Percentiles rank a stretch among this genome's conserved stretches.
Evolutionary conservation across 2,888 invertebrate genomes (phyloP).

Genomic region (Drosophila infuscata): DNA sequence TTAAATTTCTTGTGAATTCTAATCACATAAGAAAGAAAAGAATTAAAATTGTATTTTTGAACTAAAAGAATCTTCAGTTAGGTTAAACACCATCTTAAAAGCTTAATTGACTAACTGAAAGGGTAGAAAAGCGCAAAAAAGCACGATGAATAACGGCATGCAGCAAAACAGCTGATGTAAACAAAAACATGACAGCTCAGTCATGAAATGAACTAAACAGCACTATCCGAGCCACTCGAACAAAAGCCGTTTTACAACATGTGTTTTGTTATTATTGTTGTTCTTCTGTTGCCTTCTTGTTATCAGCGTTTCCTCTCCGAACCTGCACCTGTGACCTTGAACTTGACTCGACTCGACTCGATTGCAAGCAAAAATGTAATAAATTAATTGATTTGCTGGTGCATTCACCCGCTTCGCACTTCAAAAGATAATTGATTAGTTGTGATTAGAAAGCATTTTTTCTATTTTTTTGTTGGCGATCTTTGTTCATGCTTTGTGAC

Average conservation of each 20-base stretch:
- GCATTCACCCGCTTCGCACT: conserved; percentile 57
- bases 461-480: conserved; percentile 8
- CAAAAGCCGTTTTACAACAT: conserved; percentile 38
- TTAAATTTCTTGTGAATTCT: not conserved
- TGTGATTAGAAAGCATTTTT: conserved; percentile 61
- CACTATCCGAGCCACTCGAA: conserved; percentile 11
- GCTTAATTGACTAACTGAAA: not conserved
- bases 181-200: conserved; percentile 33
- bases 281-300: conserved; percentile 2
- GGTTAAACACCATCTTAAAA: not conserved
- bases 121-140: conserved; percentile 11
- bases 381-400: conserved; percentile 41
- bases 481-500: conserved; percentile 64
- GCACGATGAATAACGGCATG: conserved; percentile 9
- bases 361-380: conserved; percentile 14
- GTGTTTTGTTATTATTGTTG: conserved; percentile 19
- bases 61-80: not conserved
- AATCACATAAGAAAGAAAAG: not conserved
- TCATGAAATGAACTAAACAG: conserved; percentile 28
- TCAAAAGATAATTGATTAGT: conserved; percentile 60
- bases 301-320: conserved; percentile 5
- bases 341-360: conserved; percentile 28
- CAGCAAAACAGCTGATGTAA: conserved; percentile 37
- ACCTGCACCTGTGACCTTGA: conserved; percentile 45
- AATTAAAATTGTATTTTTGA: not conserved